These are phyloP conservation scores for Phalera bucephala DNA, from an alignment of 2,888 invertebrate genomes.

Conservation along the genomic window DNA sequence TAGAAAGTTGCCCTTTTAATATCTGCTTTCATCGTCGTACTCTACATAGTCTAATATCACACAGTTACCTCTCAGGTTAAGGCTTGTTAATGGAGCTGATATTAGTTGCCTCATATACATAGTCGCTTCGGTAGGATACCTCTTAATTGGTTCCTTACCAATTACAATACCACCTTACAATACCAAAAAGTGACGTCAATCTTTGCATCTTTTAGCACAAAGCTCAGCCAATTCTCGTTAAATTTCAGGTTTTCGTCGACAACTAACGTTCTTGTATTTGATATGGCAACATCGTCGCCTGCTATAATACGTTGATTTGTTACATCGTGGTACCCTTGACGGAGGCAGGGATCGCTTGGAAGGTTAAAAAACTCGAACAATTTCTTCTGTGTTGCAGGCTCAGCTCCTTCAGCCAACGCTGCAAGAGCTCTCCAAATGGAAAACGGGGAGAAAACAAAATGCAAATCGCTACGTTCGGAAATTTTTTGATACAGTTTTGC, in stretches of 20 bases:
- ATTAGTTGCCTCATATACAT: constrained; percentile 6
- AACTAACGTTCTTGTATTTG: constrained; percentile 13
- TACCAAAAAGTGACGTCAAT: constrained; percentile 9
- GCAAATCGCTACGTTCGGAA: too few species aligned
- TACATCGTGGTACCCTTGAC: too few species aligned
- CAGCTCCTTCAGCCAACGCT: too few species aligned
- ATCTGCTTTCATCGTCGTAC: constrained; percentile 17
- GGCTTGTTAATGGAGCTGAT: constrained; percentile 3
- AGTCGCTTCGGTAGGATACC: constrained; percentile 5
- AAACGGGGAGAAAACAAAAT: too few species aligned
- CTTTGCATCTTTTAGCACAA: constrained; percentile 11
- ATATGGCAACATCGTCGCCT: constrained; percentile 2
- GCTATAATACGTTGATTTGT: not conserved
- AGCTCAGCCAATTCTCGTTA: constrained; percentile 15
- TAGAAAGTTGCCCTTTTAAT: constrained; percentile 21
- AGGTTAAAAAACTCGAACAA: too few species aligned
- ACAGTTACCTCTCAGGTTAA: constrained; percentile 20
- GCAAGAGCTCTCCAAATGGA: too few species aligned
- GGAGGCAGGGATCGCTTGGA: too few species aligned
- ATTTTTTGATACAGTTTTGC: too few species aligned
- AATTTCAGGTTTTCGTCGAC: constrained; percentile 11
- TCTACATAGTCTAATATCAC: constrained; percentile 22
- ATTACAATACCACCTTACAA: too few species aligned
- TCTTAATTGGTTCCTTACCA: constrained; percentile 20
- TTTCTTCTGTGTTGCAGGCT: too few species aligned